Evolutionary conservation across 2,797 vertebrate genomes (phyloP), one percentile per base, ranked within the genome.

Genomic region (Acipenser oxyrinchus): DNA sequence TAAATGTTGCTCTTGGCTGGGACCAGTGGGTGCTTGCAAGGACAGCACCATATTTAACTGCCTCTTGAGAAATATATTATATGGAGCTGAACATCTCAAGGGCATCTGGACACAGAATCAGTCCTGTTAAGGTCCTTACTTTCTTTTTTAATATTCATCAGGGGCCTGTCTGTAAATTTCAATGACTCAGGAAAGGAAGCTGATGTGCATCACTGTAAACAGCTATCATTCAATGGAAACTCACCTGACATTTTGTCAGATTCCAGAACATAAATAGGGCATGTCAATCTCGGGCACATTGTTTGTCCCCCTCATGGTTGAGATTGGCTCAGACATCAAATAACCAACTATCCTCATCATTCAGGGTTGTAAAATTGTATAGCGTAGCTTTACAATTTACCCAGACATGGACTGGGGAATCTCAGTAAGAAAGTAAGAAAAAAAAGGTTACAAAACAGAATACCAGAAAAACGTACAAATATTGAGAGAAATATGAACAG

Each of bases 31-130:
- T 8, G 12, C 8, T 12, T 6, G 55, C 55, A 58, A n/a, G 12
- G 55, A n/a, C 55, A 58, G 55, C 55, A 58, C 55, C 15, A 58
- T 11, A 58, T 58, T 58, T 58, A 58, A 58, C 12, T 58, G 12
- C 15, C 55, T 58, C 12, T n/a, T 7, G 12, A 58, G 55, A 13
- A 58, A 58, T 58, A 58, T 11, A 58, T 6, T 58, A 58, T 11
- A 13, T n/a, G 8, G 10, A 58, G 55, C 55, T 58, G 2, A 58
- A 58, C 3, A 58, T 13, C 55, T 58, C 55, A 58, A 58, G 55
- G 55, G 15, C 12, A 58, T 58, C n/a, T n/a, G 11, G 15, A 58
- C 55, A 58, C 51, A 12, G 55, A 58, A n/a, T 58, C 55, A 6
- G 15, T 7, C 37, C 37, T 37, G 37, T 37, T 37, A 11, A 13